Percentiles rank a stretch among this genome's conserved stretches.
Evolutionary conservation across 2,113 vertebrate species (phyloP).

Genomic region (Piaya cayana): DNA sequence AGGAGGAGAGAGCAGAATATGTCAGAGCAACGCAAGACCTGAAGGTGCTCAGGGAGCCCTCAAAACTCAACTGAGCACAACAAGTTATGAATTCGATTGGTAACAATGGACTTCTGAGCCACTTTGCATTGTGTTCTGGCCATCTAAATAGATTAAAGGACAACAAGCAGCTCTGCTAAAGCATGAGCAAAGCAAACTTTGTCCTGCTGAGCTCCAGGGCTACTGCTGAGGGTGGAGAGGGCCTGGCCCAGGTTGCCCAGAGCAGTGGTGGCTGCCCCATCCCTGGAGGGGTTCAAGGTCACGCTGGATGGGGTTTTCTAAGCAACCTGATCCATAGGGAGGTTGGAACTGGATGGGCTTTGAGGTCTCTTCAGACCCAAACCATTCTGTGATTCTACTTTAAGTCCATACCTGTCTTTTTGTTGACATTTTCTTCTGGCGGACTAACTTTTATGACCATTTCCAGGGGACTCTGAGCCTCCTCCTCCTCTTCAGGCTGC

Average conservation of each 20-base stretch:
- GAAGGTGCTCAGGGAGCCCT: background rate
- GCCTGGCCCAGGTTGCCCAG: too few relatives aligned
- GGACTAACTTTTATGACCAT: constrained; percentile 75
- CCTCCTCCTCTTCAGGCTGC: constrained; percentile 80
- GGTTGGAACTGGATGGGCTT: too few relatives aligned
- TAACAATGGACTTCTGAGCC: background rate
- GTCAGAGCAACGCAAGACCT: background rate
- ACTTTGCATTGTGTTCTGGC: background rate
- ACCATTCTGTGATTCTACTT: background rate
- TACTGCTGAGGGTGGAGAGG: too few relatives aligned
- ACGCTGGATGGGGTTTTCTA: too few relatives aligned
- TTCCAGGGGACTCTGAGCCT: constrained; percentile 71
- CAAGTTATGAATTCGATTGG: background rate
- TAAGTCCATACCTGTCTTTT: constrained; percentile 75
- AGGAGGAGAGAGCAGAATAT: background rate
- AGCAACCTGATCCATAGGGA: too few relatives aligned
- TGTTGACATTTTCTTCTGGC: constrained; percentile 63
- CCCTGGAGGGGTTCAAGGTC: too few relatives aligned
- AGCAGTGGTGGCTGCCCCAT: too few relatives aligned
- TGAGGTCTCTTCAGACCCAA: too few relatives aligned
- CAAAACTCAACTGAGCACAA: background rate
- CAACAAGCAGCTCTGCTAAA: background rate
- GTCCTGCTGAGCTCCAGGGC: background rate
- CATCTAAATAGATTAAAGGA: background rate
- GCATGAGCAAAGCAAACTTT: background rate